Conservation (phyloP, 2,888 invertebrate genomes). For the Parnassius orleans region DNA sequence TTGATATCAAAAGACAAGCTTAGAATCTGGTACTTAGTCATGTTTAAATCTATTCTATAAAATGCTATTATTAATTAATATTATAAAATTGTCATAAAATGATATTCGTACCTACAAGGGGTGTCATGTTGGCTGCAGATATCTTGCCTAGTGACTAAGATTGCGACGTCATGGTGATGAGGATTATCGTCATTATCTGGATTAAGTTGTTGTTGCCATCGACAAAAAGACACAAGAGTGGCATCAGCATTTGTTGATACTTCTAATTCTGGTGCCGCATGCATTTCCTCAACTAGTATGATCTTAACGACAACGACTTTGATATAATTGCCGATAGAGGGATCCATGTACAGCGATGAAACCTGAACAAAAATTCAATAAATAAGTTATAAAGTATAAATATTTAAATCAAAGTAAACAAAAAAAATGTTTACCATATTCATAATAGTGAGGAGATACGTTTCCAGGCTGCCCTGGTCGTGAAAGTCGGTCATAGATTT, state of each 20-base stretch:
- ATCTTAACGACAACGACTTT: conserved; percentile 94
- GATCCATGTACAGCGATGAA: conserved; percentile 91
- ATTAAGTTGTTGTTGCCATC: conserved; percentile 89
- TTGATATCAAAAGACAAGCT: too few relatives aligned
- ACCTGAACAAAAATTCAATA: conserved; percentile 62
- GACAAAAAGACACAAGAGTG: conserved; percentile 91
- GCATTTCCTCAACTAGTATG: conserved; percentile 86
- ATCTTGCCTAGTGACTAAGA: conserved; percentile 90
- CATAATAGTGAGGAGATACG: conserved; percentile 94
- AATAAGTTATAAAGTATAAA: too few relatives aligned
- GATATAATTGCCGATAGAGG: conserved; percentile 94
- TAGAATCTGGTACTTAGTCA: too few relatives aligned
- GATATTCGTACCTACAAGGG: conserved; percentile 75
- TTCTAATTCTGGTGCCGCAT: conserved; percentile 83
- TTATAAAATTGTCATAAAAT: conserved; percentile 10
- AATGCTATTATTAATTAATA: too few relatives aligned
- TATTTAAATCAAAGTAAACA: too few relatives aligned
- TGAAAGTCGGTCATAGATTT: conserved; percentile 93
- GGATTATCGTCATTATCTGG: conserved; percentile 89
- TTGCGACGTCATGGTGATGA: conserved; percentile 94
- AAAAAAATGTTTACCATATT: conserved; percentile 86
- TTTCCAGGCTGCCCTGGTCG: conserved; percentile 90
- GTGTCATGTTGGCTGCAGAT: conserved; percentile 83
- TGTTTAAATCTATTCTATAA: too few relatives aligned
- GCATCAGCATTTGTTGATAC: conserved; percentile 91